Base-by-base conservation (phyloP, 1,140 invertebrate species). In the Drosophila prosaltans region DNA sequence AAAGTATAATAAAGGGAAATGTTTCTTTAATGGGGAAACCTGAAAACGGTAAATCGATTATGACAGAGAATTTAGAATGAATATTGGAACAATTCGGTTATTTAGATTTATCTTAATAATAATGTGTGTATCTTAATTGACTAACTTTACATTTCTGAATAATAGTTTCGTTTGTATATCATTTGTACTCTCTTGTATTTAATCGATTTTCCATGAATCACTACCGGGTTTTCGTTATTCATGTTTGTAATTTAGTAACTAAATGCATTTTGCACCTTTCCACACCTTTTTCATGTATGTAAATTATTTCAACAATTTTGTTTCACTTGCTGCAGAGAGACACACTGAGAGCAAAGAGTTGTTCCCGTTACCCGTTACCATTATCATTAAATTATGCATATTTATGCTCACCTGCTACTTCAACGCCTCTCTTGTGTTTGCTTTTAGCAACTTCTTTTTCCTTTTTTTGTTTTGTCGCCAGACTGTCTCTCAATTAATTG, bases 341-440 rank as follows among this genome's bases (percentile, higher is more conserved):
- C 16, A 16, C 16, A 16, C 16, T 51, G 1, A 41, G 40, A 21
- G 16, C 21, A 21, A 21, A 51, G 45, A 77, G 67, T 72, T 83
- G 68, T 67, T 69, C 30, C 65, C 24, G 10, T 65, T 57, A 36
- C 43, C 62, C 62, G 24, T 9, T 63, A 54, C 32, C 59, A 40
- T 40, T 11, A 16, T 16, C 2, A 41, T 51, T 72, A 68, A 82
- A 76, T 85, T 88, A 85, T 85, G 79, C 72, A 88, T 72, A 88
- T 88, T 88, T 82, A 85, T 88, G 83, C 79, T 74, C 83, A 86
- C 82, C 78, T 82, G 61, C 78, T 63, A 64, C 63, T 69, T 65
- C 43, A 8, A 24, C 45, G 21, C 61, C 68, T 67, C 57, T 36
- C 32, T 36, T 36, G 32, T 36, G 3, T 36, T 36, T 36, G 72